A percentile compares a stretch with the other conserved stretches of the same genome.
Evolutionary conservation across 2,888 invertebrate species (phyloP).

Genomic region (Tipula lateralis): DNA sequence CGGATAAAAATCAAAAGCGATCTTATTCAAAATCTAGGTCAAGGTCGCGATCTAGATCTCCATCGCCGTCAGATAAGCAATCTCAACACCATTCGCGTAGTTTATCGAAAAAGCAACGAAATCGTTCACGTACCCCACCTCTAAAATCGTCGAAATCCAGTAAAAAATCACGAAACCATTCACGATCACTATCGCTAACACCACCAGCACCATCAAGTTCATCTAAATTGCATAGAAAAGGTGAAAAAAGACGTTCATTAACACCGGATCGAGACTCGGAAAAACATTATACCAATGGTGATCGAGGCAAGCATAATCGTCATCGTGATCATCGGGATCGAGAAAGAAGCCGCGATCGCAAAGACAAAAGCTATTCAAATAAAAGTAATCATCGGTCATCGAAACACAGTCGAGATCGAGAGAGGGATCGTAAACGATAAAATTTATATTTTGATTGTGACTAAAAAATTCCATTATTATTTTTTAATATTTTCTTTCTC

Average conservation of each 20-base stretch:
- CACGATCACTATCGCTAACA: conserved; percentile 44
- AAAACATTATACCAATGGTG: conserved; percentile 40
- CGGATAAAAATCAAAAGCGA: conserved; percentile 38
- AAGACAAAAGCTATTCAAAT: conserved; percentile 38
- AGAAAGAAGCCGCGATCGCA: conserved; percentile 27
- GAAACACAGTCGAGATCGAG: conserved; percentile 44
- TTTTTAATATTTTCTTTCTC: neutral
- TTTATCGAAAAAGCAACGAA: conserved; percentile 37
- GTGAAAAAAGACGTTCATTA: neutral
- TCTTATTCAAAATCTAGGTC: conserved; percentile 43
- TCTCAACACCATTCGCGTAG: conserved; percentile 37
- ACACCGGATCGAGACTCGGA: neutral
- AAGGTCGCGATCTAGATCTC: conserved; percentile 39
- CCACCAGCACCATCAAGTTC: conserved; percentile 38
- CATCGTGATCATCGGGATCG: conserved; percentile 32
- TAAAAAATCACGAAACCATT: conserved; percentile 47
- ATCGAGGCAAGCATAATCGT: conserved; percentile 41
- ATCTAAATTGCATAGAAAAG: conserved; percentile 45
- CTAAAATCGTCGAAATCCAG: conserved; percentile 39
- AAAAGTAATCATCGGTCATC: conserved; percentile 40
- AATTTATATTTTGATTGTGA: neutral
- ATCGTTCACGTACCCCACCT: conserved; percentile 38
- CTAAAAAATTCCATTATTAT: neutral
- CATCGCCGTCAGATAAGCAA: conserved; percentile 42
- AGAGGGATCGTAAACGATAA: conserved; percentile 45